Evolutionary conservation across 2,888 invertebrate species (phyloP), one percentile per base, ranked within the genome.

Genomic region (Autographa pulchrina): DNA sequence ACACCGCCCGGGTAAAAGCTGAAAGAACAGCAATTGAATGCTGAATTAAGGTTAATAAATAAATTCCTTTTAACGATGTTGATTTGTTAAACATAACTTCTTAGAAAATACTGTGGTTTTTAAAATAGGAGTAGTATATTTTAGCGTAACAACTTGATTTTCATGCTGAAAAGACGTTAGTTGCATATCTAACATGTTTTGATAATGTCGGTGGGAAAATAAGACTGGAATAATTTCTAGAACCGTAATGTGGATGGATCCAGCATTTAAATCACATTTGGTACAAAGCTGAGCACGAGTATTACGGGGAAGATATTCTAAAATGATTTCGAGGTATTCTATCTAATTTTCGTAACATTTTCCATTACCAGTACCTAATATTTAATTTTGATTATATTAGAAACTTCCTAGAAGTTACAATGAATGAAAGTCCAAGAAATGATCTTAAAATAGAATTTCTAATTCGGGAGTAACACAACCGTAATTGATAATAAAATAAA

Each of bases 201-300:
- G 48, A 7, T 48, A 48, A 48, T 48, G 48, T n/a, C 48, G n/a
- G 48, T n/a, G 48, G n/a, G n/a, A 48, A 48, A 48, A 48, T 48
- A 48, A 16, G n/a, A 48, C 48, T 48, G 16, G n/a, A 48, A 48
- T 48, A 48, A 48, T 48, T 4, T 48, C 48, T 48, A 48, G 48
- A n/a, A n/a, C 48, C 48, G 38, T 38, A 38, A 11, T 43, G 43
- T 14, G 5, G 43, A 48, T 8, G n/a, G 48, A 48, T 48, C 48
- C 48, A 48, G 48, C 48, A 48, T 48, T 48, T 48, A 48, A 48
- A 48, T 48, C 48, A 48, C 48, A 48, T 48, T 48, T 48, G 48
- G 48, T n/a, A 48, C 48, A n/a, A 48, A n/a, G 48, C 48, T 48
- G 48, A 48, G n/a, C 48, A 7, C 14, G n/a, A 48, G 48, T 48